These are phyloP conservation scores for Neosalanx taihuensis DNA, from an alignment of 2,797 vertebrate genomes.

Conservation along the genomic window DNA sequence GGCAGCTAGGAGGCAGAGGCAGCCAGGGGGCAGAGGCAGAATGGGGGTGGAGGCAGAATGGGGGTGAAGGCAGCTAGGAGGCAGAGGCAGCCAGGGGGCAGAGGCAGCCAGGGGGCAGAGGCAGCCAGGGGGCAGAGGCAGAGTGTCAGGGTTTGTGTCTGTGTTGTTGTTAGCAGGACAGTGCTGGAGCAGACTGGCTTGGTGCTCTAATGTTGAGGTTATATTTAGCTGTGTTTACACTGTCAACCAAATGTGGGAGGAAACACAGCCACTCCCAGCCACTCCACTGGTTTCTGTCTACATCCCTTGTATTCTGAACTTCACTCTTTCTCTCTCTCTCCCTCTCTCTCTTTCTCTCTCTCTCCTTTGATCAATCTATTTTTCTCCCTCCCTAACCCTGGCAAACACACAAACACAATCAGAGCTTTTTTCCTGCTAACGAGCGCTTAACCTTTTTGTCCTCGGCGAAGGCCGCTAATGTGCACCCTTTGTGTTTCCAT, in stretches of 20 bases:
- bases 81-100: too few relatives aligned
- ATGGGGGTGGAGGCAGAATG: too few relatives aligned
- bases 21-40: too few relatives aligned
- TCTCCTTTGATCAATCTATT: too few relatives aligned
- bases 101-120: too few relatives aligned
- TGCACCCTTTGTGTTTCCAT: neutral
- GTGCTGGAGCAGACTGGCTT: neutral
- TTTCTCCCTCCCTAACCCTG: neutral
- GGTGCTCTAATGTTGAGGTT: neutral
- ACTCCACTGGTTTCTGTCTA: neutral
- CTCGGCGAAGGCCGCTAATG: neutral
- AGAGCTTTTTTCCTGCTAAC: neutral
- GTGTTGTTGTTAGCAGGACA: neutral
- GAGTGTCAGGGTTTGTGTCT: too few relatives aligned
- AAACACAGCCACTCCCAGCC: neutral
- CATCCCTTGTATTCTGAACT: neutral
- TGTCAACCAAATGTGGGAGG: slow-evolving; percentile 4
- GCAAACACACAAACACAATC: slow-evolving; percentile 2
- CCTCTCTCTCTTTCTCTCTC: neutral
- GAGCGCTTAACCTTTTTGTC: slow-evolving; percentile 8
- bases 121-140: neutral
- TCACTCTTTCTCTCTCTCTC: neutral
- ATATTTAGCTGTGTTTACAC: slow-evolving; percentile 7
- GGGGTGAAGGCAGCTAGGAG: too few relatives aligned
- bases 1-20: too few relatives aligned